Conservation (phyloP, 2,797 vertebrate genomes). For the Hemibagrus guttatus region DNA sequence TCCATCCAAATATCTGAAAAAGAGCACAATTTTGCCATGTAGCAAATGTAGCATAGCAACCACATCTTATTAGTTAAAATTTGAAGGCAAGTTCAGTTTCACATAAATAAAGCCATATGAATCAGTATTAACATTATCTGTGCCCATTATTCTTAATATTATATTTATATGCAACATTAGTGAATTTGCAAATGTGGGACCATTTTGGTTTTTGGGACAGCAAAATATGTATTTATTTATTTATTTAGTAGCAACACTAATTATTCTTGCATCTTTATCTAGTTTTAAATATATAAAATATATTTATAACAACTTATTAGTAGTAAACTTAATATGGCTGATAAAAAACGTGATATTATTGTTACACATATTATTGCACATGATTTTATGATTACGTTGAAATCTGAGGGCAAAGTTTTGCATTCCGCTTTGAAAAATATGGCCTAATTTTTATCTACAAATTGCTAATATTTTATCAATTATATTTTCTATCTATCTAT, state of each 20-base stretch:
- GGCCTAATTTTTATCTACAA: neutral
- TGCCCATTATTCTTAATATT: neutral
- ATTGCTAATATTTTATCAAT: neutral
- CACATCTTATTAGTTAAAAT: neutral
- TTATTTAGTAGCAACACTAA: neutral
- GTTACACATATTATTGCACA: neutral
- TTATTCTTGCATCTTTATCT: neutral
- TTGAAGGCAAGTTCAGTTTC: neutral
- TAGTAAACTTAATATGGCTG: neutral
- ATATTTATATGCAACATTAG: neutral
- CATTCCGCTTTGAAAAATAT: neutral
- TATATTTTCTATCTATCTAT: no score
- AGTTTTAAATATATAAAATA: no score
- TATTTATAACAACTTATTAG: no score
- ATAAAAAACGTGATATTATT: neutral
- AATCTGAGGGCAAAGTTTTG: neutral
- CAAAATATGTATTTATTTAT: neutral
- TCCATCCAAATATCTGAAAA: no score
- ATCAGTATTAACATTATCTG: neutral
- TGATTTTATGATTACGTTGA: neutral
- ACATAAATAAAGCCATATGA: neutral
- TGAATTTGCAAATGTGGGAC: neutral
- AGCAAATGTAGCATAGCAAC: neutral
- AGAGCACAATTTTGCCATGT: no score
- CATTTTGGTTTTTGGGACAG: neutral